phyloP scores from a whole-genome alignment of 1,140 invertebrate genomes.

The Bombus haemorrhoidalis region DNA sequence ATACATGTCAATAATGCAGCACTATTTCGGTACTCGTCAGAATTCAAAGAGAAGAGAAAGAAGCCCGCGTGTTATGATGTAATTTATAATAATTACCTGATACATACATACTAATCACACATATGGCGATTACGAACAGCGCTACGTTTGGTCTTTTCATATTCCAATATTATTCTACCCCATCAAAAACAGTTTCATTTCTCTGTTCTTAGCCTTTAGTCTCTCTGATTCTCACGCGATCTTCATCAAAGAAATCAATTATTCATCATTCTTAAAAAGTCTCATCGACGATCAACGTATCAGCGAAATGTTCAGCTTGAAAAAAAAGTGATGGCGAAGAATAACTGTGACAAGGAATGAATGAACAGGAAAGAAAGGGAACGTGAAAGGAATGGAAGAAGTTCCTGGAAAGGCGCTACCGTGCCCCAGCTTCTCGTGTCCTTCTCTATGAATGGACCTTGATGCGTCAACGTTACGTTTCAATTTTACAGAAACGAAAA shows the following conservation, averaged over 20 bases:
- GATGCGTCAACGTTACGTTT: conserved; percentile 61
- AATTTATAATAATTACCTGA: no score
- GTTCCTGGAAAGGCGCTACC: conserved; percentile 39
- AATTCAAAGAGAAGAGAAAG: no score
- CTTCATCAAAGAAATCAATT: not conserved
- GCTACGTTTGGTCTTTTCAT: no score
- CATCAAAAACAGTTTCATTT: not conserved
- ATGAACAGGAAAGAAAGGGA: conserved; percentile 23
- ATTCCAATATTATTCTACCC: not conserved
- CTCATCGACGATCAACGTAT: conserved; percentile 14
- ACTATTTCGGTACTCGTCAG: no score
- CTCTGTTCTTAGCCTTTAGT: not conserved
- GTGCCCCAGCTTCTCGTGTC: conserved; percentile 23
- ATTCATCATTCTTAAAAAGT: not conserved
- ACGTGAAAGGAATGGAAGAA: not conserved
- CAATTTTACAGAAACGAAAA: conserved; percentile 18
- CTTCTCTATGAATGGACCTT: conserved; percentile 29
- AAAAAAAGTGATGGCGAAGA: conserved; percentile 14
- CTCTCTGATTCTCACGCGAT: not conserved
- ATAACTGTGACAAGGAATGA: conserved; percentile 5
- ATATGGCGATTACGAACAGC: no score
- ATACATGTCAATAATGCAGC: no score
- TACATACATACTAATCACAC: no score
- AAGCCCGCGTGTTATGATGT: no score
- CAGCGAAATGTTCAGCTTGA: not conserved